These are phyloP conservation scores for Brenthis ino DNA, from an alignment of 2,888 invertebrate genomes.

Conservation along the genomic window DNA sequence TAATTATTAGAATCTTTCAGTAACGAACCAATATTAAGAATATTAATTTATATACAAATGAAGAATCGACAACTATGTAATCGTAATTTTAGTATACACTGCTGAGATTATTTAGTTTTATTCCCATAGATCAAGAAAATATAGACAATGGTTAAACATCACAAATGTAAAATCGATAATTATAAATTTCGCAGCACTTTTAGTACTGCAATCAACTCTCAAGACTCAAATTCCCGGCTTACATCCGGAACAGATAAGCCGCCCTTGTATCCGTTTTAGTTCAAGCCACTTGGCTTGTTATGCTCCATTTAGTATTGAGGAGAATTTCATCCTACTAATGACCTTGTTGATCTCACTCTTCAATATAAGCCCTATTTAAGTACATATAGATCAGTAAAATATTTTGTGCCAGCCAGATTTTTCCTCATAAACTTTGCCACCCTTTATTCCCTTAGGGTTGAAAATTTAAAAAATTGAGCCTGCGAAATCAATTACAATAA, in stretches of 20 bases:
- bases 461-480: no score
- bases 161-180: constrained; percentile 4
- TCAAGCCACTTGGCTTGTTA: constrained; percentile 39
- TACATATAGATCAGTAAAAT: background rate
- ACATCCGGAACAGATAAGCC: constrained; percentile 58
- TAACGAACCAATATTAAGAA: no score
- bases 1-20: no score
- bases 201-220: constrained; percentile 31
- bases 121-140: background rate
- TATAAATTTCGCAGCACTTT: background rate
- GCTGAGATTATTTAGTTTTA: background rate
- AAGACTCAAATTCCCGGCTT: constrained; percentile 39
- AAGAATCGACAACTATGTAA: background rate
- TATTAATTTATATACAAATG: background rate
- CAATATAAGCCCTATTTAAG: constrained; percentile 23
- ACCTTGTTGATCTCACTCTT: constrained; percentile 29
- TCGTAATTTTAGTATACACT: background rate
- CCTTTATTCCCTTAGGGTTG: no score
- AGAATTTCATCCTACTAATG: constrained; percentile 32
- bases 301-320: constrained; percentile 36
- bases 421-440: no score
- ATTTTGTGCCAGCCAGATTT: background rate
- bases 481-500: no score
- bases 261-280: constrained; percentile 52
- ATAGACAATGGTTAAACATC: background rate